phyloP scores from a whole-genome alignment of 2,888 invertebrate genomes.

The Quadriops clusia region DNA sequence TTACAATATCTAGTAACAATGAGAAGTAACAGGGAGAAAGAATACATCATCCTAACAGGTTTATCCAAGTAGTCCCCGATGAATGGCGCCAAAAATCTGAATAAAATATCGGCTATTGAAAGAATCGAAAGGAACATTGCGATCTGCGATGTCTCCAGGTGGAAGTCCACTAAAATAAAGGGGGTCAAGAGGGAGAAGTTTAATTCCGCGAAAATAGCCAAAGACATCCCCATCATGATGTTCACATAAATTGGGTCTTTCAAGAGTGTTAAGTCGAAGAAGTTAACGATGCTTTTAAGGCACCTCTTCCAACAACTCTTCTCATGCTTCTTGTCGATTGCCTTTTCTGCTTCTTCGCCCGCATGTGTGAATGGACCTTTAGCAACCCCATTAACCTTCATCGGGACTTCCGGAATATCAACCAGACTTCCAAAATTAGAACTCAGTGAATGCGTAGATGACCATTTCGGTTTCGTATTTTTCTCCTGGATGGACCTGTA shows the following conservation, averaged over 20 bases:
- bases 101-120: conserved; percentile 42
- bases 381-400: no score
- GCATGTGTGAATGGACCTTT: no score
- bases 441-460: no score
- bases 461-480: no score
- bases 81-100: conserved; percentile 51
- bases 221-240: conserved; percentile 53
- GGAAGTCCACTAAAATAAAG: conserved; percentile 52
- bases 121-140: conserved; percentile 52
- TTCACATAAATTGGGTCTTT: conserved; percentile 55
- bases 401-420: no score
- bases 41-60: conserved; percentile 52
- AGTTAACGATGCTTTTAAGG: conserved; percentile 35
- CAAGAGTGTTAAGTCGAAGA: conserved; percentile 55
- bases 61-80: conserved; percentile 51
- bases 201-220: conserved; percentile 56
- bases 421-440: no score
- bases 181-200: conserved; percentile 57
- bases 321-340: conserved; percentile 23
- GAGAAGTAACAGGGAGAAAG: conserved; percentile 47
- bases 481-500: no score
- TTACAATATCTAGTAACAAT: conserved; percentile 51
- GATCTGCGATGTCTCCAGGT: conserved; percentile 44
- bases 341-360: conserved; percentile 12
- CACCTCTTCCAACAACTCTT: conserved; percentile 19